These are phyloP conservation scores for Calonectris borealis DNA, from an alignment of 2,113 vertebrate genomes.

Conservation along the genomic window DNA sequence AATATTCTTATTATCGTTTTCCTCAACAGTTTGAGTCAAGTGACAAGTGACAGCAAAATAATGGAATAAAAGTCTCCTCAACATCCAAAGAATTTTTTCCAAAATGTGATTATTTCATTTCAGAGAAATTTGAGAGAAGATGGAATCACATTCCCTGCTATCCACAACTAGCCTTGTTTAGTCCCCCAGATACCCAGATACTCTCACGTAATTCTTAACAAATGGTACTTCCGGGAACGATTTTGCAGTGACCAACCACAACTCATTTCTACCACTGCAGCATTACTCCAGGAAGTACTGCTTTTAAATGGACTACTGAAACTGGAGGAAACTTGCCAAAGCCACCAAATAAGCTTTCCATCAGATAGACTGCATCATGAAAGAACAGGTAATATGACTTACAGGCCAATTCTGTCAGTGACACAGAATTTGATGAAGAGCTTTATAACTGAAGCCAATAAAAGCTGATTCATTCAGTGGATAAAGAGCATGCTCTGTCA, in stretches of 20 bases:
- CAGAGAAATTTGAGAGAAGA: background rate
- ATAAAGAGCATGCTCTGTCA: background rate
- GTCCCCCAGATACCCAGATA: background rate
- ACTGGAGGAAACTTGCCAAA: background rate
- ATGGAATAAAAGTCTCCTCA: background rate
- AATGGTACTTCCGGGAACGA: conserved; percentile 28
- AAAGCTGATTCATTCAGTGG: background rate
- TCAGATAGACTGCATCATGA: background rate
- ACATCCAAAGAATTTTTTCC: background rate
- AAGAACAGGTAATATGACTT: background rate
- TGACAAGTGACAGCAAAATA: background rate
- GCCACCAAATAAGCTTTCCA: background rate
- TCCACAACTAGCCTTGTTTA: background rate
- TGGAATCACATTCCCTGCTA: background rate
- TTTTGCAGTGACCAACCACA: background rate
- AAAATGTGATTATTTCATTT: background rate
- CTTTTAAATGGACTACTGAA: background rate
- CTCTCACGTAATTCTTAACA: conserved; percentile 9
- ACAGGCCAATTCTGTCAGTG: background rate
- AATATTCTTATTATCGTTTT: background rate
- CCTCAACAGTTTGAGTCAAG: background rate
- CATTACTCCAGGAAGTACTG: background rate
- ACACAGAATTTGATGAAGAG: background rate
- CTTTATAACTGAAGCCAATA: background rate
- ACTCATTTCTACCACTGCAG: background rate